phyloP scores from a whole-genome alignment of 2,113 vertebrate species.

The Psilopsiagon aymara region DNA sequence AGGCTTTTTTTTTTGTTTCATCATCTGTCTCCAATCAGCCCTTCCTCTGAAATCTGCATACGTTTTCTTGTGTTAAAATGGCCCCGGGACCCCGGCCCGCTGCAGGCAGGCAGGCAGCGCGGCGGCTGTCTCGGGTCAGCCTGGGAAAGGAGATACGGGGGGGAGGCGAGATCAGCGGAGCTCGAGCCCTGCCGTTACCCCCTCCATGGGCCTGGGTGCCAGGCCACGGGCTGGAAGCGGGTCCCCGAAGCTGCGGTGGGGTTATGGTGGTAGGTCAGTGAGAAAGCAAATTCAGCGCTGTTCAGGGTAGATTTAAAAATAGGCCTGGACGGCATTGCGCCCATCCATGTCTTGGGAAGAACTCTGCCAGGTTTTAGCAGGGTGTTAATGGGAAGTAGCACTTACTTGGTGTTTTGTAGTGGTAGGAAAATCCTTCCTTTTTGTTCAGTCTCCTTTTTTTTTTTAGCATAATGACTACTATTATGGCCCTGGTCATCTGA shows the following conservation, averaged over 20 bases:
- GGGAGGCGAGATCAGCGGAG: not conserved
- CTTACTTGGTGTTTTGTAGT: accelerated
- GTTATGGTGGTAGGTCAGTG: accelerated
- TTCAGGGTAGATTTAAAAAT: accelerated
- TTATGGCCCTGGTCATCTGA: not conserved
- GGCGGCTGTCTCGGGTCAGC: not conserved
- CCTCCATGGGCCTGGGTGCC: not conserved
- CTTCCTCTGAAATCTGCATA: too few species aligned
- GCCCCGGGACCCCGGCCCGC: accelerated
- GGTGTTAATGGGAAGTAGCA: accelerated
- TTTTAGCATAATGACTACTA: not conserved
- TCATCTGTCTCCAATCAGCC: too few species aligned
- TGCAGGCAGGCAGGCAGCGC: not conserved
- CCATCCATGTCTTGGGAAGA: not conserved
- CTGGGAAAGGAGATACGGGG: too few species aligned
- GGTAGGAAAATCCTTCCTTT: not conserved
- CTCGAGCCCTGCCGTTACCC: not conserved
- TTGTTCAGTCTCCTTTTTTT: not conserved
- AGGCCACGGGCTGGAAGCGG: not conserved
- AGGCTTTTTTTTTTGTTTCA: too few species aligned
- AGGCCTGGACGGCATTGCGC: accelerated
- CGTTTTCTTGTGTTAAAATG: too few species aligned
- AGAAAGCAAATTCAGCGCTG: not conserved
- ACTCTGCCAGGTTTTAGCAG: not conserved
- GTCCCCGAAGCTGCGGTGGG: not conserved